These are phyloP conservation scores for Irena cyanogastra DNA, from an alignment of 2,113 vertebrate species.

Conservation along the genomic window DNA sequence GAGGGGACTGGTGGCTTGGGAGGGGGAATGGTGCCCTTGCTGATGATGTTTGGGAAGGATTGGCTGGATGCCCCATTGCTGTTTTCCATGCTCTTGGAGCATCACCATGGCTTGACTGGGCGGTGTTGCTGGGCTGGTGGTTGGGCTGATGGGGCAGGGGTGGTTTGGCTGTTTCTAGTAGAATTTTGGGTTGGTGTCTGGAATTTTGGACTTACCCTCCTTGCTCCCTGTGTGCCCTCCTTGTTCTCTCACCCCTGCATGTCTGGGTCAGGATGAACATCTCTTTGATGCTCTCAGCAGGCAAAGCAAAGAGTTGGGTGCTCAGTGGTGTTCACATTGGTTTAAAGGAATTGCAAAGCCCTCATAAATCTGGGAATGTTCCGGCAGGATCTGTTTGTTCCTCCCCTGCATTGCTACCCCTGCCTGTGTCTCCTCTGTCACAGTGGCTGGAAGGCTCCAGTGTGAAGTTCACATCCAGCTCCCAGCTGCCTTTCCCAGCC, in stretches of 20 bases:
- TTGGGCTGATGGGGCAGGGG: neutral
- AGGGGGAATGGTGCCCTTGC: neutral
- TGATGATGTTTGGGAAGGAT: neutral
- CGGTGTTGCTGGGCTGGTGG: accelerated
- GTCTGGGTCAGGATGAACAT: neutral
- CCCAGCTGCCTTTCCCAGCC: neutral
- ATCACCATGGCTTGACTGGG: accelerated
- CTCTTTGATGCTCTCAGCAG: neutral
- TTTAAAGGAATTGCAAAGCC: neutral
- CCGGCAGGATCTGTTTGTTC: accelerated
- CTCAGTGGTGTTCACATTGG: accelerated
- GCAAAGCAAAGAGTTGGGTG: neutral
- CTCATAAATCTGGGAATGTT: neutral
- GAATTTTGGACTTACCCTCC: accelerated
- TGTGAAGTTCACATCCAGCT: neutral
- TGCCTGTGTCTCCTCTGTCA: neutral
- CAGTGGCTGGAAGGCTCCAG: neutral
- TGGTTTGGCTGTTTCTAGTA: neutral
- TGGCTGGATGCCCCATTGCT: accelerated
- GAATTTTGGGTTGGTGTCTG: neutral
- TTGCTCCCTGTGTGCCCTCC: neutral
- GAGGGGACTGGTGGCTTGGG: neutral
- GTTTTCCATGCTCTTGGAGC: neutral
- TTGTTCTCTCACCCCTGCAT: accelerated
- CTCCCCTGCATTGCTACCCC: neutral